Base-by-base conservation (phyloP, 2,113 vertebrate genomes). In the Pollimyrus isidori region DNA sequence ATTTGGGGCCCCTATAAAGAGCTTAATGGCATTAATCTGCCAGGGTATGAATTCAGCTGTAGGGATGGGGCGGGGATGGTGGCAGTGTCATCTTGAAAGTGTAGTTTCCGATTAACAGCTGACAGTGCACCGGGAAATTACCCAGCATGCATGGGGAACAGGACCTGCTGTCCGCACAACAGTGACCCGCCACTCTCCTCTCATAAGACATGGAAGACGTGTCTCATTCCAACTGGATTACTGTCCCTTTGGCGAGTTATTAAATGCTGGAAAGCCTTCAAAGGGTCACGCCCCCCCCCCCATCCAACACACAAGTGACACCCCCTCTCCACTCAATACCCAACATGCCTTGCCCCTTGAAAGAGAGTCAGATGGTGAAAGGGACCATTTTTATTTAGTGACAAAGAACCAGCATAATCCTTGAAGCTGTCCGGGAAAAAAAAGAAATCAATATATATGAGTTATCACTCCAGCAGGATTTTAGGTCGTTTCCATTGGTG, bases 391-490 rank as follows among this genome's bases (percentile, higher is more conserved):
- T 76, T 80, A 62, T 82, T 35, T 50, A 80, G 46, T 80, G 88
- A 50, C 46, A 80, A 80, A 26, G 26, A 48, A 80, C 15, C 6
- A 80, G 17, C 69, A 21, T 52, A 50, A 26, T 30, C 15, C 46
- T 50, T 46, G 39, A 30, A 88, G 52, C 50, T 62, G 21, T 65
- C 65, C 26, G 17, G 88, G 76, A 19, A 30, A 69, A 69, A 30
- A 65, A 62, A 65, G 30, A 4, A 15, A 42, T 89, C 73, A 56
- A 83, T 53, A 83, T 49, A 89, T 83, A 56, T 42, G 88, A 83
- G 17, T 56, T 80, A 83, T 53, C 88, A 76, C 76, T 56, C 65
- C 69, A 88, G 65, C 46, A 39, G 50, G 73, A 39, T 88, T 88
- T 88, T 73, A 46, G 39, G 62, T 3, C 42, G 88, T 30, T 80